Conservation (phyloP, 2,888 invertebrate genomes). For the Watsonalla cultraria region DNA sequence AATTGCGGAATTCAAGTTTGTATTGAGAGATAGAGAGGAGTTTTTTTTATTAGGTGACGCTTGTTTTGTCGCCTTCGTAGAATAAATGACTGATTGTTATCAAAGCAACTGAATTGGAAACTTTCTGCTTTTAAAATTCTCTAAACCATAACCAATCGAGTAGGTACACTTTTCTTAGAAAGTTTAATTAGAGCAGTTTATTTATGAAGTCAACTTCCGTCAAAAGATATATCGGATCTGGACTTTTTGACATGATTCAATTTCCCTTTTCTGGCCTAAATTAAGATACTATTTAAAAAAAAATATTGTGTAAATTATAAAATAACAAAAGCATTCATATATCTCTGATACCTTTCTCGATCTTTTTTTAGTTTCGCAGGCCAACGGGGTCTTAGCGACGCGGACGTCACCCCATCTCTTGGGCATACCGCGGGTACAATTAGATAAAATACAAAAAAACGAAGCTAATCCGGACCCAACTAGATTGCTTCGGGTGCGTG, state of each 20-base stretch:
- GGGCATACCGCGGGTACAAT: conserved; percentile 65
- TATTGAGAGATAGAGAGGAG: conserved; percentile 18
- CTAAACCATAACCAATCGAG: no score
- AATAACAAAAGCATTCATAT: conserved; percentile 22
- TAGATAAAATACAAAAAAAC: conserved; percentile 64
- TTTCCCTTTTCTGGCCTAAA: no score
- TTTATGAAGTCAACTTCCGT: no score
- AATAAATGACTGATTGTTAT: background rate
- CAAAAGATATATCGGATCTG: no score
- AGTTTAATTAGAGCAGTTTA: no score
- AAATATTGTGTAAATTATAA: background rate
- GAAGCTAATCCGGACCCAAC: conserved; percentile 43
- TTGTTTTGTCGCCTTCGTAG: background rate
- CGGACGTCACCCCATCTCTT: conserved; percentile 62
- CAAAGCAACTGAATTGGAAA: conserved; percentile 4
- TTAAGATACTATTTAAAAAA: no score
- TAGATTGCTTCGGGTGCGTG: conserved; percentile 44
- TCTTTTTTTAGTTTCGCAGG: conserved; percentile 67
- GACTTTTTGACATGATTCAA: no score
- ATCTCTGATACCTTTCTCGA: conserved; percentile 55
- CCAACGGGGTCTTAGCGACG: conserved; percentile 44
- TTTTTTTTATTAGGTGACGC: conserved; percentile 4
- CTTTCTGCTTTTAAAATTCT: background rate
- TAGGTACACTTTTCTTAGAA: no score
- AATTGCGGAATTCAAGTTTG: conserved; percentile 46